Base-by-base conservation (phyloP, 1,140 invertebrate genomes). In the Zaprionus nigranus region DNA sequence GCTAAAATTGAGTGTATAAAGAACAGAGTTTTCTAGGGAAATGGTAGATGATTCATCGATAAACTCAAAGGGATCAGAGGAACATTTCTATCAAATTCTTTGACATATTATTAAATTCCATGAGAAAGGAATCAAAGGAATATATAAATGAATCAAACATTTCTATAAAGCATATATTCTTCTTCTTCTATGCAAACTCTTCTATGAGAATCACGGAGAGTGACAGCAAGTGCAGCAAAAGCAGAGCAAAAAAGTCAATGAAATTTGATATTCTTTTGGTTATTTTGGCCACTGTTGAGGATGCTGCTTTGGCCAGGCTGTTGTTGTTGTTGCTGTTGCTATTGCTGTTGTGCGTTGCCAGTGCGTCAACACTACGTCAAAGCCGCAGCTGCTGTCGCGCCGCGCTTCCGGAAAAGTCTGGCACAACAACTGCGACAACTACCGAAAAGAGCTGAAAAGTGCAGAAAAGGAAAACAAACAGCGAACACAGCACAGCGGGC, bases 351-450 rank as follows among this genome's bases (percentile, higher is more conserved):
- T 59, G 60, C 30, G 76, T 63, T 36, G 43, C 59, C 51, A 78
- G 74, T 84, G 80, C 80, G 83, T 87, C 83, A 87, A 87, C 83
- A 87, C 71, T 71, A 75, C 84, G 83, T 84, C 82, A 83, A 84
- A 84, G 79, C 69, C 82, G 78, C 85, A 72, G 81, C 81, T 87
- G 77, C 66, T 85, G 85, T 90, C 85, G 85, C 85, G 85, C 74
- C 85, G 79, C 72, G 86, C 86, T 90, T 90, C 85, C 85, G 85
- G 85, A 90, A 90, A 90, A 90, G 85, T 90, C 86, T 88, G 81
- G 71, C 68, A 77, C 59, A 75, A 78, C 78, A 88, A 87, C 70
- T 70, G 49, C 70, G 71, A 76, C 73, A 80, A 79, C 72, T 66
- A 70, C 61, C 49, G 54, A 66, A 53, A 63, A 67, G 60, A 61